Evolutionary conservation across 2,797 vertebrate species (phyloP), one percentile per base, ranked within the genome.

Genomic region (Austrolebias charrua): DNA sequence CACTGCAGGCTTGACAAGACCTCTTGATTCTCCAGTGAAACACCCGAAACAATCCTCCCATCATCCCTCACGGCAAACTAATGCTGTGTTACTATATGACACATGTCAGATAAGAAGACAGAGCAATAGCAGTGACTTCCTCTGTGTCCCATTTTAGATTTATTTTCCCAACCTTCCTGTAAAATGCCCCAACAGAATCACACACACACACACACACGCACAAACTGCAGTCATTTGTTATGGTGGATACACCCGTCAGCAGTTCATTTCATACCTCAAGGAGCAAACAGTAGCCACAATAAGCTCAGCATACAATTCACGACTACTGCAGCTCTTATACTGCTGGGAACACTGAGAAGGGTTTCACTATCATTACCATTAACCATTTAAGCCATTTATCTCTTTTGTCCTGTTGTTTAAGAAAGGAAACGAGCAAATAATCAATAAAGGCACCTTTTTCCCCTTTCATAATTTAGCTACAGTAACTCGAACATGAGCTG

Each of bases 161-260:
- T 71, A n/a, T 82, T 63, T 55, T 54, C 47, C 38, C 54, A 56
- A 18, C 52, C 28, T 4, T 44, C 35, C 47, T 67, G 55, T 60
- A 67, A 72, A 55, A 63, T 46, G 1, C 48, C 33, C 43, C 14
- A 29, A 51, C 46, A 49, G 57, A 56, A 11, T 50, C 35, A 54
- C 28, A 8, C 33, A 44, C 48, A 66, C 33, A 44, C 48, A 66
- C 57, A 38, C 45, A n/a, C 2, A 57, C 50, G 79, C 43, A 59
- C 8, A 58, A 28, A 53, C 59, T 58, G 46, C 48, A 65, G 48
- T 71, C 75, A 81, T 84, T 64, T 69, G 52, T 88, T 82, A 73
- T 52, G 53, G 63, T 60, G 75, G 59, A 78, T 66, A 47, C 63
- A 73, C 62, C 78, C 77, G 75, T 84, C 86, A 86, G 57, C 72